phyloP scores from a whole-genome alignment of 2,113 vertebrate genomes.

The Hepsetus odoe region DNA sequence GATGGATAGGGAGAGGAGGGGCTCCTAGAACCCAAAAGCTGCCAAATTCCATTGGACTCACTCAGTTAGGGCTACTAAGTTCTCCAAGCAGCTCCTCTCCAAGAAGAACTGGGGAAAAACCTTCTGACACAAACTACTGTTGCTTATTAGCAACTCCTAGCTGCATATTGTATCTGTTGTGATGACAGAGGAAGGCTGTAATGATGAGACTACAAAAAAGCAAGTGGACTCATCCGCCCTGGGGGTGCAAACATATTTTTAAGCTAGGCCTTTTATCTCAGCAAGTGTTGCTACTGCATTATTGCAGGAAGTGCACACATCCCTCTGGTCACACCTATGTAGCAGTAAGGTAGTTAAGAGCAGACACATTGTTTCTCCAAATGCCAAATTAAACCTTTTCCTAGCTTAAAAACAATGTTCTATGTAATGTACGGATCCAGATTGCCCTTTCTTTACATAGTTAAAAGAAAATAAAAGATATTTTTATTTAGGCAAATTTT shows the following conservation, averaged over 20 bases:
- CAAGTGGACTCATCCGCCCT: background rate
- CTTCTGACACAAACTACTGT: background rate
- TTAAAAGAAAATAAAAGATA: too few species aligned
- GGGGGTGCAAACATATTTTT: background rate
- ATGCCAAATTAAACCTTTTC: background rate
- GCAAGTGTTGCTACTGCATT: background rate
- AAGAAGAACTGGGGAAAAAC: background rate
- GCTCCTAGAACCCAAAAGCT: constrained; percentile 27
- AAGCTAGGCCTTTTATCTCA: background rate
- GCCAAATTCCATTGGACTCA: constrained; percentile 43
- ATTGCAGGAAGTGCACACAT: background rate
- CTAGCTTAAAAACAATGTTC: background rate
- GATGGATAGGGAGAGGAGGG: constrained; percentile 8
- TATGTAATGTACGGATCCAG: too few species aligned
- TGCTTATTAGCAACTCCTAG: background rate
- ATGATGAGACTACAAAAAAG: background rate
- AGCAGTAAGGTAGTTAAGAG: background rate
- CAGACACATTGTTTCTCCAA: background rate
- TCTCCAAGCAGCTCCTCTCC: background rate
- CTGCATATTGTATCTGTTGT: background rate
- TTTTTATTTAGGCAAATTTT: background rate
- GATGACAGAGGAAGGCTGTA: background rate
- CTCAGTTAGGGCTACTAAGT: background rate
- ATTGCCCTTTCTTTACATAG: too few species aligned
- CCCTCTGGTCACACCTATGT: background rate